phyloP scores from a whole-genome alignment of 1,140 invertebrate genomes.

The Thereuonema tuberculata region DNA sequence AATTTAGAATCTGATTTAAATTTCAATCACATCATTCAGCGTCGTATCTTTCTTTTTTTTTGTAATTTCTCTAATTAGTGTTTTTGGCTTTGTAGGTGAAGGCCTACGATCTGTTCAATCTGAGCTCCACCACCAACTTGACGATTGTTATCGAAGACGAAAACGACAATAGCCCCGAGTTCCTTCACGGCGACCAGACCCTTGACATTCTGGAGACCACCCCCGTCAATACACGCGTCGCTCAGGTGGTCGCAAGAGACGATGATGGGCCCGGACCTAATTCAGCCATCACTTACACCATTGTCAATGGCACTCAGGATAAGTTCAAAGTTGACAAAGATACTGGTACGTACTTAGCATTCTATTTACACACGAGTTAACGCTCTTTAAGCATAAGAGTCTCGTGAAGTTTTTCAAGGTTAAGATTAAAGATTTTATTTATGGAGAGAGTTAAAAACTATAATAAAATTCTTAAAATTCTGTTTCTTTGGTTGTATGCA shows the following conservation, averaged over 20 bases:
- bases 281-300: not conserved
- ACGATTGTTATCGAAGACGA: slow-evolving; percentile 56
- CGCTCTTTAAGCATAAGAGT: too few species aligned
- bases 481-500: too few species aligned
- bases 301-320: not conserved
- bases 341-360: not conserved
- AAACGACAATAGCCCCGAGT: slow-evolving; percentile 64
- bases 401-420: too few species aligned
- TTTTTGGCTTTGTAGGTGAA: slow-evolving; percentile 41
- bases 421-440: too few species aligned
- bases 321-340: not conserved
- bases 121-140: slow-evolving; percentile 44
- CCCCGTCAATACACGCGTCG: slow-evolving; percentile 34
- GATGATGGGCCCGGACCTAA: slow-evolving; percentile 27
- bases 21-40: too few species aligned
- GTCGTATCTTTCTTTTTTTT: too few species aligned
- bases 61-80: too few species aligned
- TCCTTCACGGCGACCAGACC: slow-evolving; percentile 28
- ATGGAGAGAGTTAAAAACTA: too few species aligned
- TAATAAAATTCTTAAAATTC: too few species aligned
- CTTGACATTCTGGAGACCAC: slow-evolving; percentile 33
- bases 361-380: too few species aligned
- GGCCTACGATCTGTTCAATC: slow-evolving; percentile 55
- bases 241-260: slow-evolving; percentile 33
- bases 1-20: too few species aligned